Conservation (phyloP, 2,113 vertebrate species). For the Speoplatyrhinus poulsoni region DNA sequence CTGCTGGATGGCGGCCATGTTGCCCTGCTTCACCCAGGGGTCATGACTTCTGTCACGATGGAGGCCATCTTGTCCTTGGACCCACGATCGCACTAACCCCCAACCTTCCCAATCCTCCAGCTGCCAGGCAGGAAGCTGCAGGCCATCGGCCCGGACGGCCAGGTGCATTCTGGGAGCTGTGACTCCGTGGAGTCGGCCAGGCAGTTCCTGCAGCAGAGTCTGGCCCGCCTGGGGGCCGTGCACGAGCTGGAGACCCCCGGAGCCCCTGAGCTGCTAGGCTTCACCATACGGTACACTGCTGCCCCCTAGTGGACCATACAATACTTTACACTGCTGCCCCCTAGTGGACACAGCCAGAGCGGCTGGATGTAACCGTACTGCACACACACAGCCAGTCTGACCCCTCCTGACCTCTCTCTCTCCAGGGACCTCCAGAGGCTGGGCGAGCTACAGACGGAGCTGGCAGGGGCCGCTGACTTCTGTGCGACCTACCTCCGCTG, state of each 20-base stretch:
- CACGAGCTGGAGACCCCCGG: constrained; percentile 90
- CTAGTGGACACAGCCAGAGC: too few species aligned
- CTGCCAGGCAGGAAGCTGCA: constrained; percentile 86
- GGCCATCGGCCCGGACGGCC: constrained; percentile 71
- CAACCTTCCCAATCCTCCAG: constrained; percentile 60
- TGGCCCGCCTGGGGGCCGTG: constrained; percentile 86
- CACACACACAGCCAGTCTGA: not conserved
- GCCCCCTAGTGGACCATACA: too few species aligned
- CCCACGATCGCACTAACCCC: not conserved
- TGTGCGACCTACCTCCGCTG: constrained; percentile 92
- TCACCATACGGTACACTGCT: constrained; percentile 86
- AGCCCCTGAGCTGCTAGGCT: constrained; percentile 89
- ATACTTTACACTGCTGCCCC: too few species aligned
- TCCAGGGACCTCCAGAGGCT: constrained; percentile 90
- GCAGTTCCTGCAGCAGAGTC: constrained; percentile 92
- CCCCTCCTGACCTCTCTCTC: not conserved
- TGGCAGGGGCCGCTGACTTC: constrained; percentile 93
- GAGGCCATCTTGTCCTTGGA: too few species aligned
- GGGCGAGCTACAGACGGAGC: constrained; percentile 91
- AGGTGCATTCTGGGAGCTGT: constrained; percentile 70
- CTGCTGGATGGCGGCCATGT: too few species aligned
- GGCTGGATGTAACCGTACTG: too few species aligned
- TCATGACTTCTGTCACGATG: too few species aligned
- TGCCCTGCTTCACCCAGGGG: too few species aligned
- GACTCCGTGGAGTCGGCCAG: constrained; percentile 87